These are phyloP conservation scores for Rhopalosiphum maidis DNA, from an alignment of 1,140 invertebrate genomes.

Conservation along the genomic window DNA sequence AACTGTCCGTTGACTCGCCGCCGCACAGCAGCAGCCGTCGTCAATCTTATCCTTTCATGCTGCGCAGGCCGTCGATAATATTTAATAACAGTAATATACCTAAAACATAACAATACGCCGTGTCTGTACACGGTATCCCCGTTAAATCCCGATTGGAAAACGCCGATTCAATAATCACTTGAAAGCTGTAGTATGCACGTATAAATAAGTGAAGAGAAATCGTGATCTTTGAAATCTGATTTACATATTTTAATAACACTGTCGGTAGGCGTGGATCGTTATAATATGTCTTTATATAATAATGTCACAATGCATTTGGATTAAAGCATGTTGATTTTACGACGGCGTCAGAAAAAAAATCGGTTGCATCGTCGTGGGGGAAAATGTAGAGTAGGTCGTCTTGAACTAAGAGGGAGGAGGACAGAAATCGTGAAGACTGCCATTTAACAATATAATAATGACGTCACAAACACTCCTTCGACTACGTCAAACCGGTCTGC, in stretches of 20 bases:
- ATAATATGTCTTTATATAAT: background rate
- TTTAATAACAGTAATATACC: background rate
- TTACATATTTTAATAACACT: background rate
- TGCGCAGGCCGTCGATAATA: background rate
- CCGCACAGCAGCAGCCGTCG: constrained; percentile 29
- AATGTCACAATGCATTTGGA: background rate
- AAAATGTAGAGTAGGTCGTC: constrained; percentile 49
- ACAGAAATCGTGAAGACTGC: background rate
- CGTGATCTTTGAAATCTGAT: background rate
- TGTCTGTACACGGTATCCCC: background rate
- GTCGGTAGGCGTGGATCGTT: background rate
- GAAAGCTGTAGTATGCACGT: background rate
- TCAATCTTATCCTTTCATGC: constrained; percentile 41
- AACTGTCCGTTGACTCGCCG: constrained; percentile 49
- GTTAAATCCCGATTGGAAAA: background rate
- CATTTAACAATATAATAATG: constrained; percentile 6
- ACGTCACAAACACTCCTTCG: constrained; percentile 38
- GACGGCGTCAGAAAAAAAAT: background rate
- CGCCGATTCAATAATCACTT: background rate
- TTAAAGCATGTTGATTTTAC: background rate
- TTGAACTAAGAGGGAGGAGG: background rate
- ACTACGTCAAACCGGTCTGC: constrained; percentile 38
- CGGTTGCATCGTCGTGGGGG: background rate
- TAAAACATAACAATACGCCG: background rate
- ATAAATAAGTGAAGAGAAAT: background rate